These are phyloP conservation scores for Sitobion miscanthi DNA, from an alignment of 1,140 invertebrate genomes.

Conservation along the genomic window DNA sequence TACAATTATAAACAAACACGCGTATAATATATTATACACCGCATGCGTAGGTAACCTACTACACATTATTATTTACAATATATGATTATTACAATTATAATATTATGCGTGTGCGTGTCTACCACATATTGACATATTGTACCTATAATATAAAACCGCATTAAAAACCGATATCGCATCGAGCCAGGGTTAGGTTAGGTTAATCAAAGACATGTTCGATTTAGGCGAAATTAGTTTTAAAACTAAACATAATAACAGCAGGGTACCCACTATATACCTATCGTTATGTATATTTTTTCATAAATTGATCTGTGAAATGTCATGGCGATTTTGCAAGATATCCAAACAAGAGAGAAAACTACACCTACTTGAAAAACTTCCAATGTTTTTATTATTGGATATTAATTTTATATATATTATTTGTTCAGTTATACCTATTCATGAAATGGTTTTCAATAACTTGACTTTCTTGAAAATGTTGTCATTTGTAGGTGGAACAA, in stretches of 20 bases:
- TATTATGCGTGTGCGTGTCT: background rate
- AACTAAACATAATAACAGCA: too few species aligned
- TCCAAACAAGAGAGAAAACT: background rate
- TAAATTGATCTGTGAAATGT: background rate
- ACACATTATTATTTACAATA: background rate
- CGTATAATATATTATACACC: background rate
- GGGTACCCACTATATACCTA: too few species aligned
- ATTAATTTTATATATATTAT: too few species aligned
- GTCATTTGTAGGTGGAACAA: too few species aligned
- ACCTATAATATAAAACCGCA: background rate
- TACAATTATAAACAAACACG: conserved; percentile 11
- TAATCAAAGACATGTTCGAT: too few species aligned
- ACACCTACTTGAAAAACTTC: too few species aligned
- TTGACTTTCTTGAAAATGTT: too few species aligned
- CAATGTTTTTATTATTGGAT: too few species aligned
- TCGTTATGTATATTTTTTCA: background rate
- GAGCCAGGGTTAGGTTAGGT: background rate
- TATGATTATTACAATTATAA: background rate
- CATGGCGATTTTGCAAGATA: background rate
- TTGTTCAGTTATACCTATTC: too few species aligned
- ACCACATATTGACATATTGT: too few species aligned
- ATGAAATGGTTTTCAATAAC: too few species aligned
- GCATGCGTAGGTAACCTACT: background rate
- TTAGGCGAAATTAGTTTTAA: too few species aligned
- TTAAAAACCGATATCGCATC: background rate